These are phyloP conservation scores for Lutraria rhynchaena DNA, from an alignment of 1,140 invertebrate species.

Conservation along the genomic window DNA sequence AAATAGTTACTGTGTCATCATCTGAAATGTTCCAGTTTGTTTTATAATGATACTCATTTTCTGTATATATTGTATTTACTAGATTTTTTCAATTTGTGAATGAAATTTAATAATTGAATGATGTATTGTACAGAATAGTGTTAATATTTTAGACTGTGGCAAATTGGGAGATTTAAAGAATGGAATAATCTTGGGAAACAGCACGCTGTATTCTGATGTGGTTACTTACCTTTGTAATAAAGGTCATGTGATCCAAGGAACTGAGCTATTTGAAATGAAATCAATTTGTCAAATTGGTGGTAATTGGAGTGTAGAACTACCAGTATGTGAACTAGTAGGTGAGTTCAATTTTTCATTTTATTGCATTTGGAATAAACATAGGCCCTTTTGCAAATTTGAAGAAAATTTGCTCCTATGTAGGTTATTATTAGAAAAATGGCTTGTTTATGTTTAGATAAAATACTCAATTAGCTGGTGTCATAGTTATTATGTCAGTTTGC, in stretches of 20 bases:
- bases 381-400: too few species aligned
- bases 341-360: not conserved
- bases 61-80: too few species aligned
- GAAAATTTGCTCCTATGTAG: too few species aligned
- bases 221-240: not conserved
- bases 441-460: too few species aligned
- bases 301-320: slow-evolving; percentile 1
- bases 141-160: slow-evolving; percentile 10
- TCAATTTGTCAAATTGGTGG: slow-evolving; percentile 1
- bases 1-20: too few species aligned
- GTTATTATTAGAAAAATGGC: too few species aligned
- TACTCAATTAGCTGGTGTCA: too few species aligned
- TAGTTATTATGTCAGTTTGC: too few species aligned
- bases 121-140: not conserved
- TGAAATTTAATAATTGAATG: not conserved
- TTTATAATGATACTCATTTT: too few species aligned
- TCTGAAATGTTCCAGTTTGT: too few species aligned
- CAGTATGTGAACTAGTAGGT: slow-evolving; percentile 2
- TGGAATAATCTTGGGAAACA: not conserved
- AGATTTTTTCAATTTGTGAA: too few species aligned
- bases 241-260: slow-evolving; percentile 16
- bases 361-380: too few species aligned
- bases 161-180: not conserved
- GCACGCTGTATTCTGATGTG: slow-evolving; percentile 4
- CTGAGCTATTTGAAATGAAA: not conserved